These are phyloP conservation scores for Drosophila pandora DNA, from an alignment of 1,140 invertebrate genomes.

Conservation along the genomic window DNA sequence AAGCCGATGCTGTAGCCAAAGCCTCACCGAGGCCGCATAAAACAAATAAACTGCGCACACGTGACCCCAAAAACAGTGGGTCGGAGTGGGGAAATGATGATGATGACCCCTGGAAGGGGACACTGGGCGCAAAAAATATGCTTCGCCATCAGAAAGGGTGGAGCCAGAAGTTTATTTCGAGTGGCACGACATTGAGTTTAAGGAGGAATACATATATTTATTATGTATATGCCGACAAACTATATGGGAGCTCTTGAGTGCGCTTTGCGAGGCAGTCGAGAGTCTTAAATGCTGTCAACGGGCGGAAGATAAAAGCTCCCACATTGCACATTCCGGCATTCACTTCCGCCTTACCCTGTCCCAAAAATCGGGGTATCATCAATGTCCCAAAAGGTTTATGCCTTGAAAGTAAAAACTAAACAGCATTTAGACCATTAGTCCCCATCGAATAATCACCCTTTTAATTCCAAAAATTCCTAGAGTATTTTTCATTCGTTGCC, in stretches of 20 bases:
- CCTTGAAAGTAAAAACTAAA: too few relatives aligned
- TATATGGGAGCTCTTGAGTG: slow-evolving; percentile 51
- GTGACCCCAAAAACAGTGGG: slow-evolving; percentile 58
- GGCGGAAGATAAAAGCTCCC: slow-evolving; percentile 64
- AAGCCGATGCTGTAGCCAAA: slow-evolving; percentile 12
- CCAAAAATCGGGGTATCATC: background rate
- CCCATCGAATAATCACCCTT: background rate
- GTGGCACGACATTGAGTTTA: slow-evolving; percentile 14
- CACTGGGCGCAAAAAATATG: slow-evolving; percentile 58
- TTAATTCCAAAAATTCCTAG: background rate
- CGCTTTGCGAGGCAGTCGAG: slow-evolving; percentile 50
- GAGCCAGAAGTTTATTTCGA: slow-evolving; percentile 15
- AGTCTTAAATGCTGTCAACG: slow-evolving; percentile 65
- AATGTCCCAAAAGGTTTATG: background rate
- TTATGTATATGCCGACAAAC: slow-evolving; percentile 18
- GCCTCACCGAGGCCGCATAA: slow-evolving; percentile 59
- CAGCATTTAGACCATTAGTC: too few relatives aligned
- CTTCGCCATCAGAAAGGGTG: slow-evolving; percentile 32
- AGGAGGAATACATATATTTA: slow-evolving; percentile 1
- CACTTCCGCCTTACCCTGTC: slow-evolving; percentile 44
- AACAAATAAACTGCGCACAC: slow-evolving; percentile 77
- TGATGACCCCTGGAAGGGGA: slow-evolving; percentile 50
- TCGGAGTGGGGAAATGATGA: slow-evolving; percentile 7
- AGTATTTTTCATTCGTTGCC: background rate
- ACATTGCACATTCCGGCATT: slow-evolving; percentile 61